phyloP scores from a whole-genome alignment of 1,140 invertebrate genomes.

The Phymorhynchus buccinoides region DNA sequence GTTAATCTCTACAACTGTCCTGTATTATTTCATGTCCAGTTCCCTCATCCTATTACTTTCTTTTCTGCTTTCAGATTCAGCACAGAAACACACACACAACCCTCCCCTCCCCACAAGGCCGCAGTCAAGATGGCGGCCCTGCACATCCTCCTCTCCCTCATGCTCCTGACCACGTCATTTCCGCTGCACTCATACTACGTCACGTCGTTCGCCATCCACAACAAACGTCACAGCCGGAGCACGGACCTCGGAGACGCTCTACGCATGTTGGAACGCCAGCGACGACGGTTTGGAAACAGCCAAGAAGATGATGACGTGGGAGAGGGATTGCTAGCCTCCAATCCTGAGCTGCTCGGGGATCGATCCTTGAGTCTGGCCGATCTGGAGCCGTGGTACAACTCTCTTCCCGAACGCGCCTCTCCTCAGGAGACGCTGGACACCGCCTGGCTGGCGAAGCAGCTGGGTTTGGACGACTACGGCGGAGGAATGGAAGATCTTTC shows the following conservation, averaged over 20 bases:
- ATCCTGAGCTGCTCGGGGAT: not conserved
- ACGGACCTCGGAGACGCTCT: slow-evolving; percentile 44
- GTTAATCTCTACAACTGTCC: too few species aligned
- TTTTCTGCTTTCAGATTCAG: too few species aligned
- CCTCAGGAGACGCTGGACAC: not conserved
- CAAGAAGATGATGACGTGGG: not conserved
- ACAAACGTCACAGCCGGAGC: slow-evolving; percentile 19
- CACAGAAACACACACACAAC: too few species aligned
- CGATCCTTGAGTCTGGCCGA: slow-evolving; percentile 28
- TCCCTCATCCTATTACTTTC: too few species aligned
- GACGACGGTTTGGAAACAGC: slow-evolving; percentile 24
- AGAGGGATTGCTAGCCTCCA: not conserved
- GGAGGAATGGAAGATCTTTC: not conserved
- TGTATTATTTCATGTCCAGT: too few species aligned
- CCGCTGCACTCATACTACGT: slow-evolving; percentile 32
- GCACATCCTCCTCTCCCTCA: not conserved
- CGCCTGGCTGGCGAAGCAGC: slow-evolving; percentile 10
- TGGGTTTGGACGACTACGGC: not conserved
- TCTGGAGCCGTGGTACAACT: slow-evolving; percentile 38
- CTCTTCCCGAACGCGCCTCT: not conserved
- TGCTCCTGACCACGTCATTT: slow-evolving; percentile 23
- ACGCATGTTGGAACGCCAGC: slow-evolving; percentile 43
- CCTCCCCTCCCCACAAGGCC: too few species aligned
- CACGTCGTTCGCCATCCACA: slow-evolving; percentile 38
- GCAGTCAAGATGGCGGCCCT: not conserved